Evolutionary conservation across 2,113 vertebrate species (phyloP).

Genomic region (Tylochromis polylepis): DNA sequence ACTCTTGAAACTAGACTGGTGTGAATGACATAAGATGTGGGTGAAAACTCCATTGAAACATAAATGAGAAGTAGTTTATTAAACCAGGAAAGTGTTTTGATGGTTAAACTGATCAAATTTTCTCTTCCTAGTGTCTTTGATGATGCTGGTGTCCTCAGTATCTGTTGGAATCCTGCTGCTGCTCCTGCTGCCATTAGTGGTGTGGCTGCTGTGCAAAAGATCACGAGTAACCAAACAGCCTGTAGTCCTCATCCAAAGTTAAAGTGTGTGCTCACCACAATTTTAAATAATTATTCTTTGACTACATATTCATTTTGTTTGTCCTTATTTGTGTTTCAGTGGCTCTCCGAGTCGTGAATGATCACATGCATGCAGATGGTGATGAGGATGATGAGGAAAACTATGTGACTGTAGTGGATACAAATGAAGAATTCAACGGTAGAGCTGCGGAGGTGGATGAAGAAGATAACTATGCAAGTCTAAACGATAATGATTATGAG

Average conservation of each 20-base stretch:
- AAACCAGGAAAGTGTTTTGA: neutral
- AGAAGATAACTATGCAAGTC: no score
- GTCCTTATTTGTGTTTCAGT: neutral
- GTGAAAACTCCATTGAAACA: neutral
- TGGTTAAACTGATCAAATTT: neutral
- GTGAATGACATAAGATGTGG: neutral
- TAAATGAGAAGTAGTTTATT: neutral
- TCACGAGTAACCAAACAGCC: neutral
- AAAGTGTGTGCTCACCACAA: neutral
- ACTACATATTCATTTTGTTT: neutral
- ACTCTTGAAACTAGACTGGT: neutral
- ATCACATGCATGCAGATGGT: neutral
- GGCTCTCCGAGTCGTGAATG: neutral
- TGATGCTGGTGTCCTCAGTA: neutral
- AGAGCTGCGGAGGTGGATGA: neutral
- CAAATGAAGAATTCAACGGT: neutral
- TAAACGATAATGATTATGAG: neutral
- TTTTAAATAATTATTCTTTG: neutral
- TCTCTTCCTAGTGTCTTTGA: neutral
- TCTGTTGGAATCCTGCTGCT: neutral
- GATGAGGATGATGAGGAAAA: neutral
- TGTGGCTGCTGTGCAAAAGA: neutral
- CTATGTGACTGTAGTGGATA: neutral
- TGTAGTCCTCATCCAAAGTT: neutral
- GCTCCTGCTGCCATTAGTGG: neutral